Conservation (phyloP, 2,797 vertebrate genomes). For the Poecilia gillii region DNA sequence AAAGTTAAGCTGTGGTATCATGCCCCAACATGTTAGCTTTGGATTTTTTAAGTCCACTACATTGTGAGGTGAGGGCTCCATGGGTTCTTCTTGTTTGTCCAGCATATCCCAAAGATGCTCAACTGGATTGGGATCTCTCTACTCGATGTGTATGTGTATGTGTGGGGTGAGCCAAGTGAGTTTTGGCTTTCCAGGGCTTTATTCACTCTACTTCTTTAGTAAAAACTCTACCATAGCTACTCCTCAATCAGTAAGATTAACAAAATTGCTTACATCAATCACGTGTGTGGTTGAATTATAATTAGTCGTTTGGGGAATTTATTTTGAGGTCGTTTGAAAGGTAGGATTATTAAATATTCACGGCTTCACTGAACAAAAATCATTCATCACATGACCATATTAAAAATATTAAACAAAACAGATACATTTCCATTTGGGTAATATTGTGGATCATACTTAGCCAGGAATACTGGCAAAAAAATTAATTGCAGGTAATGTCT, state of each 20-base stretch:
- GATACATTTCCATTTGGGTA: background rate
- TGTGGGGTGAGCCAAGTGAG: background rate
- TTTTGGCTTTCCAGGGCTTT: background rate
- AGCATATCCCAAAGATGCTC: background rate
- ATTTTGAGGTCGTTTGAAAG: background rate
- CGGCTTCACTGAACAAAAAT: background rate
- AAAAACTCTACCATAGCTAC: background rate
- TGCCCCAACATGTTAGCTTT: background rate
- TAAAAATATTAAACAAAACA: background rate
- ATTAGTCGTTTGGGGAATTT: background rate
- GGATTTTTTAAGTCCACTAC: background rate
- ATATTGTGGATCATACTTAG: background rate
- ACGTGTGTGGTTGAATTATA: background rate
- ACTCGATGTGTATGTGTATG: too few relatives aligned
- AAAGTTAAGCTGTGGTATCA: background rate
- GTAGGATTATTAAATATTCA: background rate
- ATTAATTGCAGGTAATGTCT: background rate
- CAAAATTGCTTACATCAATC: background rate
- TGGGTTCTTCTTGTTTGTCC: background rate
- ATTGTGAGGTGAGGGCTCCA: background rate
- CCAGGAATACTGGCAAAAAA: background rate
- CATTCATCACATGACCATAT: background rate
- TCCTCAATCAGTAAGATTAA: background rate
- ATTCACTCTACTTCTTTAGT: background rate
- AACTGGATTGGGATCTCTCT: too few relatives aligned